phyloP scores from a whole-genome alignment of 2,797 vertebrate species.

The Otolemur crassicaudatus region DNA sequence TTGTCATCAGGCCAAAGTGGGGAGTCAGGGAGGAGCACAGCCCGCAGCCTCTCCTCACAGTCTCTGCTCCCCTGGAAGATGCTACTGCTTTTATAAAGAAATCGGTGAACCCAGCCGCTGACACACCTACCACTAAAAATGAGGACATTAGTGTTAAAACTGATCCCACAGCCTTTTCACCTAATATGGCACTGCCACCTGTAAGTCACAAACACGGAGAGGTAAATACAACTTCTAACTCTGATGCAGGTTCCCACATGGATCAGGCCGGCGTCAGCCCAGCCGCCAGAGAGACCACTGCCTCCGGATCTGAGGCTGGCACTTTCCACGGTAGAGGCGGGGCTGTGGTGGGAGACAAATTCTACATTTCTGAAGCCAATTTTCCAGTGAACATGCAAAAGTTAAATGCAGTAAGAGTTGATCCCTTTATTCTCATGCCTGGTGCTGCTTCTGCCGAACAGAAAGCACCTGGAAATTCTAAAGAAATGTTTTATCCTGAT shows the following conservation, averaged over 20 bases:
- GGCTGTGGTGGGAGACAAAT: neutral
- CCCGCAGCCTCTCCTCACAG: neutral
- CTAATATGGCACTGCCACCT: neutral
- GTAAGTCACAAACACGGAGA: neutral
- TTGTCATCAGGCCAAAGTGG: neutral
- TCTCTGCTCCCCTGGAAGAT: neutral
- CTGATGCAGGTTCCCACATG: neutral
- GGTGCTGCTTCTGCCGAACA: neutral
- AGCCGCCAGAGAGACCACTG: neutral
- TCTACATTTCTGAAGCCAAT: neutral
- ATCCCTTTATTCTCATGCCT: neutral
- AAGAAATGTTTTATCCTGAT: conserved; percentile 15
- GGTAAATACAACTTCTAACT: neutral
- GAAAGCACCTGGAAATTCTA: conserved; percentile 9
- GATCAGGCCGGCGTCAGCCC: neutral
- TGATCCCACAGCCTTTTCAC: neutral
- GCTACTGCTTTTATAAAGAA: neutral
- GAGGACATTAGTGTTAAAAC: neutral
- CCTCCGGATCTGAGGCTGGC: neutral
- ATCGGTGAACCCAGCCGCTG: neutral
- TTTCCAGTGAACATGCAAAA: neutral
- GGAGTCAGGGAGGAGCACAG: neutral
- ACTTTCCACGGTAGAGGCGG: neutral
- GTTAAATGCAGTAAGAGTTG: neutral
- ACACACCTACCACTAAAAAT: neutral